phyloP scores from a whole-genome alignment of 2,888 invertebrate genomes.

The Habrosyne pyritoides region DNA sequence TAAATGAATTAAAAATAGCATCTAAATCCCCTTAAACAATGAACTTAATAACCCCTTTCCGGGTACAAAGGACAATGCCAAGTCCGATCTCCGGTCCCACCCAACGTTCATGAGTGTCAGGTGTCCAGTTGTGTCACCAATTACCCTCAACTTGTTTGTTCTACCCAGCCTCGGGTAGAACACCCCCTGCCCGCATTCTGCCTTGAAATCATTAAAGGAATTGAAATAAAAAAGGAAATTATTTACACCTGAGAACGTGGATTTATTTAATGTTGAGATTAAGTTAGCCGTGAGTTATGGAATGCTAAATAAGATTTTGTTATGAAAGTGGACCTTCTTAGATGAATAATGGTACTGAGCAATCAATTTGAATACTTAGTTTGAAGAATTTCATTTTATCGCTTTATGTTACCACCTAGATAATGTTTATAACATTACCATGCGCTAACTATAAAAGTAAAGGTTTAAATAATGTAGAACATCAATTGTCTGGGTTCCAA shows the following conservation, averaged over 20 bases:
- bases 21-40: neutral
- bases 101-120: constrained; percentile 24
- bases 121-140: constrained; percentile 34
- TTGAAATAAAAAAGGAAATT: constrained; percentile 3
- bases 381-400: no score
- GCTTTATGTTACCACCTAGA: no score
- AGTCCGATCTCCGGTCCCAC: constrained; percentile 9
- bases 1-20: neutral
- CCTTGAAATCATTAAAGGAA: constrained; percentile 26
- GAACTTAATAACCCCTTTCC: neutral
- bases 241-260: neutral
- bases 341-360: no score
- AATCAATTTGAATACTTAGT: no score
- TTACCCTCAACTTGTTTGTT: constrained; percentile 21
- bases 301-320: neutral
- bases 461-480: no score
- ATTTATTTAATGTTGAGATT: neutral
- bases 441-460: no score
- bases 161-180: constrained; percentile 3
- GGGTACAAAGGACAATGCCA: neutral
- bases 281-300: neutral
- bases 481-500: no score
- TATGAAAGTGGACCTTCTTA: neutral
- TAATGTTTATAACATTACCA: no score
- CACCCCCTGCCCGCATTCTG: constrained; percentile 11